Evolutionary conservation across 2,888 invertebrate genomes (phyloP).

Genomic region (Drosophila ezoana): DNA sequence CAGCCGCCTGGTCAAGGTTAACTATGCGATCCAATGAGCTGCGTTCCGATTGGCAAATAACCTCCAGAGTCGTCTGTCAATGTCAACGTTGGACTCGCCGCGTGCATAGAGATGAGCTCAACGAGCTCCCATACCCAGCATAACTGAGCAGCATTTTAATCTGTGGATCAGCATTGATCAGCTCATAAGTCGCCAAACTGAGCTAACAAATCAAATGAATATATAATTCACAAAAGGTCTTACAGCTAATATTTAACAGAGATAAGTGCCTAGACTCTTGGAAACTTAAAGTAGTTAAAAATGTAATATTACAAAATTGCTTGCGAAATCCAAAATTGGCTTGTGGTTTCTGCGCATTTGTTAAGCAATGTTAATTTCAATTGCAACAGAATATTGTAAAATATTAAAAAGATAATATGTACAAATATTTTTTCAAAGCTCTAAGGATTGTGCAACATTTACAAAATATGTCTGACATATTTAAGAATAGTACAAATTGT

Average conservation of each 20-base stretch:
- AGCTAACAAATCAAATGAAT: background rate
- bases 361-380: background rate
- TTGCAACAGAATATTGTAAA: background rate
- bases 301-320: slow-evolving; percentile 12
- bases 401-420: background rate
- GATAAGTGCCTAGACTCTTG: background rate
- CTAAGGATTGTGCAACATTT: background rate
- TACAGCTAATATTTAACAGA: too few relatives aligned
- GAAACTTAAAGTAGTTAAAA: slow-evolving; percentile 8
- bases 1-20: slow-evolving; percentile 63
- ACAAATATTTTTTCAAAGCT: too few relatives aligned
- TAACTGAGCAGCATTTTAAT: slow-evolving; percentile 58
- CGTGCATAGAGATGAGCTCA: slow-evolving; percentile 46
- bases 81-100: slow-evolving; percentile 45
- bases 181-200: background rate
- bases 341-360: background rate
- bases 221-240: background rate
- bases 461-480: too few relatives aligned
- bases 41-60: slow-evolving; percentile 50
- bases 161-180: slow-evolving; percentile 30
- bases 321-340: background rate
- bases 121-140: slow-evolving; percentile 35
- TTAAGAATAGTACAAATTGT: too few relatives aligned
- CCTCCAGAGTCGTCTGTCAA: slow-evolving; percentile 64
- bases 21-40: slow-evolving; percentile 50